Conservation (phyloP, 92 coral and sea anemone species). For the Montipora capitata region DNA sequence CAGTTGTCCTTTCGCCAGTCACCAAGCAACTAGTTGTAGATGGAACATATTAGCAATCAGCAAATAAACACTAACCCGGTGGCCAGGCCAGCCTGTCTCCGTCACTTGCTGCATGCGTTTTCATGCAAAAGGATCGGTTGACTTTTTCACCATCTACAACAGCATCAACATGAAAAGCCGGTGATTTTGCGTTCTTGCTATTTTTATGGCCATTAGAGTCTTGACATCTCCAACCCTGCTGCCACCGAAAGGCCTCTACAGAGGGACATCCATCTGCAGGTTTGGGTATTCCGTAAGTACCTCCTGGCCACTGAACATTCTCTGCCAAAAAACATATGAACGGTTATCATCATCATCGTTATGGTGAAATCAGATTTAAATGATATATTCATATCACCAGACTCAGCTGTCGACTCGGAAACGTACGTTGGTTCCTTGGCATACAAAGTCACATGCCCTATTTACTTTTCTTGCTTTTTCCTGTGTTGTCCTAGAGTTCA, state of each 20-base stretch:
- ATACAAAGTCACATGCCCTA: no score
- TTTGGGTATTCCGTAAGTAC: conserved; percentile 81
- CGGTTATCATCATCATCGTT: no score
- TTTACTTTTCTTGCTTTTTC: no score
- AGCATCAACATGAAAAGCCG: conserved; percentile 74
- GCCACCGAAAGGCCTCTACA: conserved; percentile 74
- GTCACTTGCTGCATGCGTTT: conserved; percentile 20
- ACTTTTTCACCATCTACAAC: conserved; percentile 59
- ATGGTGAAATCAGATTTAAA: no score
- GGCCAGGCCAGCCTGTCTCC: conserved; percentile 56
- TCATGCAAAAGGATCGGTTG: conserved; percentile 85
- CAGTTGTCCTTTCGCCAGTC: no score
- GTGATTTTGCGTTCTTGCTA: conserved; percentile 53
- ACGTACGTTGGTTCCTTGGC: no score
- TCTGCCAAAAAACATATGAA: background rate
- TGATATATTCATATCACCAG: no score
- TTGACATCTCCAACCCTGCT: conserved; percentile 77
- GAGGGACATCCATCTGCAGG: conserved; percentile 86
- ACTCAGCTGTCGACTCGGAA: no score
- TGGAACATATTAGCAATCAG: no score
- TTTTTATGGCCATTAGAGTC: conserved; percentile 54
- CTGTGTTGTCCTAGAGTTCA: no score
- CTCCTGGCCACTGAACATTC: conserved; percentile 71
- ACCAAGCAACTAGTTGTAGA: no score
- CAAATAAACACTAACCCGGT: background rate